phyloP scores from a whole-genome alignment of 30 jellyfish, hydroid and myxozoan genomes.

The Clytia hemisphaerica region DNA sequence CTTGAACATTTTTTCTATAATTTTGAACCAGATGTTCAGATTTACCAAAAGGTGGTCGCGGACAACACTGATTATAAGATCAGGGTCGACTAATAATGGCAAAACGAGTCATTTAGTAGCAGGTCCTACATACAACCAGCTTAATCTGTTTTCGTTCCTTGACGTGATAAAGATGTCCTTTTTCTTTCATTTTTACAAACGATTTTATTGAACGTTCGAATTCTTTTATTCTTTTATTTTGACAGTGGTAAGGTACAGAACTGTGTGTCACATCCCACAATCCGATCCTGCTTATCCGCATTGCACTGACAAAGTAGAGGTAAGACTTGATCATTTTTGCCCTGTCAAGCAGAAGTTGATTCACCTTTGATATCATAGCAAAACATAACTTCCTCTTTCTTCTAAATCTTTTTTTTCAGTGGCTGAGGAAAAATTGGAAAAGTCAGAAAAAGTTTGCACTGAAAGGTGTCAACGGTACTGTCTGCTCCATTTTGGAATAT shows the following conservation, averaged over 20 bases:
- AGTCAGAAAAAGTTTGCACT: constrained; percentile 47
- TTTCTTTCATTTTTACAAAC: constrained; percentile 3
- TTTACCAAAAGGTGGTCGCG: too few relatives aligned
- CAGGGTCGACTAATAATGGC: too few relatives aligned
- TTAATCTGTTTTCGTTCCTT: neutral
- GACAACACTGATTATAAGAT: too few relatives aligned
- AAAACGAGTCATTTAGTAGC: neutral
- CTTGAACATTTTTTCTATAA: too few relatives aligned
- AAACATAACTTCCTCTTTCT: neutral
- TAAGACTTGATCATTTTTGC: constrained; percentile 1
- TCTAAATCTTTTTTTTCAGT: constrained; percentile 31
- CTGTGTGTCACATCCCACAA: constrained; percentile 46
- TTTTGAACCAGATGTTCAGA: too few relatives aligned
- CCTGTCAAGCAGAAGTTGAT: neutral
- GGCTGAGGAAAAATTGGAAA: constrained; percentile 72
- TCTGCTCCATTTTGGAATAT: constrained; percentile 45
- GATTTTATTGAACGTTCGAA: constrained; percentile 29
- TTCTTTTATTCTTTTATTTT: neutral
- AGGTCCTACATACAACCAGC: neutral
- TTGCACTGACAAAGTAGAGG: constrained; percentile 60
- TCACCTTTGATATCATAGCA: neutral
- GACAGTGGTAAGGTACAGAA: neutral
- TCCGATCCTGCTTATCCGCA: constrained; percentile 77
- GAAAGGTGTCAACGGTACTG: constrained; percentile 67
- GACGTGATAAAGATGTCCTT: neutral